Percentiles rank a stretch among this genome's conserved stretches.
phyloP scores from a whole-genome alignment of 2,888 invertebrate species.

The Argyra leucocephala region DNA sequence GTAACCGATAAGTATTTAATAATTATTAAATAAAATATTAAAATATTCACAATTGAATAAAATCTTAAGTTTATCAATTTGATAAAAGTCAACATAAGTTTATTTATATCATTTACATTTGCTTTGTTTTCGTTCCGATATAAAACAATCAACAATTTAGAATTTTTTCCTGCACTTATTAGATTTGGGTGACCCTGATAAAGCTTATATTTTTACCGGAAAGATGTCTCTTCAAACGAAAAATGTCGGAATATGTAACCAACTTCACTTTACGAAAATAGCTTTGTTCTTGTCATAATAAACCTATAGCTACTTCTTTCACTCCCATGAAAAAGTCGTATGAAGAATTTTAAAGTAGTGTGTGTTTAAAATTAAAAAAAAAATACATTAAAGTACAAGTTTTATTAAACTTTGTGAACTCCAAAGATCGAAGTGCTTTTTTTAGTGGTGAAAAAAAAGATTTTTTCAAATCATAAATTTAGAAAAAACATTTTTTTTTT shows the following conservation, averaged over 20 bases:
- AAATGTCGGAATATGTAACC: background rate
- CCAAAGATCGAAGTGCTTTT: conserved; percentile 4
- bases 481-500: background rate
- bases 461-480: background rate
- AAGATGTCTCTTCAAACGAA: background rate
- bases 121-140: too few relatives aligned
- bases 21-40: too few relatives aligned
- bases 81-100: too few relatives aligned
- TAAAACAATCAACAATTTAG: too few relatives aligned
- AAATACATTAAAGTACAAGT: conserved; percentile 2
- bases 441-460: background rate
- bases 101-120: too few relatives aligned
- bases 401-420: conserved; percentile 6
- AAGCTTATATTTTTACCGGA: too few relatives aligned
- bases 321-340: background rate
- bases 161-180: too few relatives aligned
- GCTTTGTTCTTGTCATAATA: background rate
- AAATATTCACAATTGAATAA: too few relatives aligned
- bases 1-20: too few relatives aligned
- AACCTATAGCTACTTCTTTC: background rate
- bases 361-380: background rate
- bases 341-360: background rate
- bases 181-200: too few relatives aligned
- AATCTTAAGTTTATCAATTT: too few relatives aligned
- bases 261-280: background rate